Evolutionary conservation across 2,113 vertebrate genomes (phyloP).

Genomic region (Bostrychus sinensis): DNA sequence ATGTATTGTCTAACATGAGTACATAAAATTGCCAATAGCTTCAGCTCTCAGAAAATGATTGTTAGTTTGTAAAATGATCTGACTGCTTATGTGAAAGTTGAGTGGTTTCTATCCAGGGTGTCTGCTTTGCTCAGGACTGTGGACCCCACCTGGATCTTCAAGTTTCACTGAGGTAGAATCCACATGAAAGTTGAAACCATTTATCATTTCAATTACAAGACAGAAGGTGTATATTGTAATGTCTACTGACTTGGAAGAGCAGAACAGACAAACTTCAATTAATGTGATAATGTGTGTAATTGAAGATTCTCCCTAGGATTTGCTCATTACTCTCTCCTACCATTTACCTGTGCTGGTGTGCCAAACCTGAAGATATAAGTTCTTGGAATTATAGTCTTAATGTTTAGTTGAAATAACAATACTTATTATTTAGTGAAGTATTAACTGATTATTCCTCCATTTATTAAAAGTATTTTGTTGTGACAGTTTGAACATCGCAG

Average conservation of each 20-base stretch:
- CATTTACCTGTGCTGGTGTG: too few species aligned
- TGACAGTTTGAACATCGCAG: constrained; percentile 49
- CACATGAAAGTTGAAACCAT: not conserved
- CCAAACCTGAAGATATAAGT: too few species aligned
- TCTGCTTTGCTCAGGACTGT: constrained; percentile 13
- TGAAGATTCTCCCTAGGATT: too few species aligned
- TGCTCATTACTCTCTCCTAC: too few species aligned
- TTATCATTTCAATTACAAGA: not conserved
- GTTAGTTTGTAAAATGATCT: too few species aligned
- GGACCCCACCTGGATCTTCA: not conserved
- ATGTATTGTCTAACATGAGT: too few species aligned
- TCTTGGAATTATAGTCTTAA: too few species aligned
- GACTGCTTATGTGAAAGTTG: constrained; percentile 10
- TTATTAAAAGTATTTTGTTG: constrained; percentile 37
- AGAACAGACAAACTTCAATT: not conserved
- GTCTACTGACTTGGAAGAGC: not conserved
- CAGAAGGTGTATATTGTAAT: not conserved
- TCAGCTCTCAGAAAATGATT: too few species aligned
- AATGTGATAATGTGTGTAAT: not conserved
- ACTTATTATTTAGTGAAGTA: not conserved
- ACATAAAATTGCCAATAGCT: too few species aligned
- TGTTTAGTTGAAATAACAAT: too few species aligned
- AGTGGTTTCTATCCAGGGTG: constrained; percentile 15
- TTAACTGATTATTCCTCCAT: constrained; percentile 11
- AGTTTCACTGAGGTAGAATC: not conserved